Evolutionary conservation across 2,888 invertebrate genomes (phyloP), one percentile per base, ranked within the genome.

Genomic region (Philereme vetulata): DNA sequence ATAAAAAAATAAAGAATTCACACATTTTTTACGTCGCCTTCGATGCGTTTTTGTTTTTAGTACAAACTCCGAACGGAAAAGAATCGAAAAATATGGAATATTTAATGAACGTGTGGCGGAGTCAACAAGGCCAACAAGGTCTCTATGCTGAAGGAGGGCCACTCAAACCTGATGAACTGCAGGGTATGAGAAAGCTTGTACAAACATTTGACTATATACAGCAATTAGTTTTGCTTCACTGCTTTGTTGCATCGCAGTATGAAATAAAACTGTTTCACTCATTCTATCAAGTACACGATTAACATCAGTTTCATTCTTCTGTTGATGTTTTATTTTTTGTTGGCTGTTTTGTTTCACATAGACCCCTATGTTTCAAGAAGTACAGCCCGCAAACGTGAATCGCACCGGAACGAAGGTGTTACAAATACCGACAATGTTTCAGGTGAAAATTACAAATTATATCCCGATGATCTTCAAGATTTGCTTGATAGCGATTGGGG

Each of bases 401-500:
- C 65, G 70, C 76, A 79, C 76, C 77, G 69, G 68, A 80, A 71
- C 68, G 66, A 82, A 75, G 84, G 81, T 82, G 81, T 80, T 85
- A 84, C 78, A 85, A 73, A 83, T 84, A 75, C 81, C 82, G 76
- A 85, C 85, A 77, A 90, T 92, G 87, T 92, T 92, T 91, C 92
- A 92, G 92, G 90, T 90, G 91, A 90, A 86, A 89, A 82, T 87
- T 84, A 86, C 71, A 86, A 88, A 82, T 85, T 88, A 82, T 85
- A 84, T 86, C 84, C 84, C 75, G 88, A 85, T 77, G 93, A 94
- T 76, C 89, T 95, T 68, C 93, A 93, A 79, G 93, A 93, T 78
- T 88, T 94, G 68, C 82, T 95, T 80, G 93, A 94, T 82, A 93
- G 92, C 79, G 94, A 94, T 90, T 93, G 94, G 87, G 97, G 96